Conservation (phyloP, 2,888 invertebrate species). For the Lapara coniferarum region DNA sequence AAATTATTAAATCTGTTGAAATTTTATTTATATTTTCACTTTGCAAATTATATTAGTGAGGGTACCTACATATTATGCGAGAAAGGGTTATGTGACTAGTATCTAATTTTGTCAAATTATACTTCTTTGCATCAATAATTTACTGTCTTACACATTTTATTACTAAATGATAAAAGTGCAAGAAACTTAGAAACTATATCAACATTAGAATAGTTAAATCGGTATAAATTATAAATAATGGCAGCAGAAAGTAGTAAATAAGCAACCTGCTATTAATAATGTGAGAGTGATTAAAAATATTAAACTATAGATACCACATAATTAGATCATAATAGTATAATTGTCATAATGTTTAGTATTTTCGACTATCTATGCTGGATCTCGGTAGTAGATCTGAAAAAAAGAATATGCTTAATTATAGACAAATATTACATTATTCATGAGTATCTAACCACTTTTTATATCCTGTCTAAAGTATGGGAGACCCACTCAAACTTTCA, state of each 20-base stretch:
- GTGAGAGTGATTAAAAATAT: constrained; percentile 13
- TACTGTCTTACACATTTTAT: constrained; percentile 23
- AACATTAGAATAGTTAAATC: neutral
- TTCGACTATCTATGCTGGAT: constrained; percentile 38
- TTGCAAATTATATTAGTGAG: neutral
- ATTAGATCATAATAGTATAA: neutral
- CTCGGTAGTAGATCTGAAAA: constrained; percentile 39
- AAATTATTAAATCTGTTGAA: neutral
- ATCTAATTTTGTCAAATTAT: neutral
- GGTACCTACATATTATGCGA: no score
- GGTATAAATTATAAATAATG: neutral
- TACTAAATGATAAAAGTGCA: constrained; percentile 12
- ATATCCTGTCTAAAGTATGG: no score
- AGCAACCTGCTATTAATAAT: neutral
- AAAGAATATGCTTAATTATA: neutral
- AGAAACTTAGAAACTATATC: constrained; percentile 1
- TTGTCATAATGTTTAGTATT: no score
- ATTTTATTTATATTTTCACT: no score
- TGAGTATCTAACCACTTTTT: no score
- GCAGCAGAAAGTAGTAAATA: neutral
- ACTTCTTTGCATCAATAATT: neutral
- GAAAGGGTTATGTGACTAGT: constrained; percentile 3
- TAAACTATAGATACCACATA: constrained; percentile 17
- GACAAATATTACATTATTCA: neutral
- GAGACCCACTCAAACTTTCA: no score